These are phyloP conservation scores for Empidonax alnorum DNA, from an alignment of 2,113 vertebrate genomes.

Conservation along the genomic window DNA sequence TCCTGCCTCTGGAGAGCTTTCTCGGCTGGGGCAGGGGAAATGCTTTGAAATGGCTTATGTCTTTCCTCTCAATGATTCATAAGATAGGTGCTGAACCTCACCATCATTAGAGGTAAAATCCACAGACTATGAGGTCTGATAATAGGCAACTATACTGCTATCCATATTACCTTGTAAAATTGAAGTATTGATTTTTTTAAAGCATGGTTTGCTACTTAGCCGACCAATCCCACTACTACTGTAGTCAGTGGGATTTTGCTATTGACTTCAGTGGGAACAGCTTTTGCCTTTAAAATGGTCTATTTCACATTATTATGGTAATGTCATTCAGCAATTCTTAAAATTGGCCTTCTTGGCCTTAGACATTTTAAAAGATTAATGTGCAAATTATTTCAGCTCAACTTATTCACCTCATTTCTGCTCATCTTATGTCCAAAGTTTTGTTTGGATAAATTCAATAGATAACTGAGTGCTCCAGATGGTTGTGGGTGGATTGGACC, in stretches of 20 bases:
- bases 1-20: slow-evolving; percentile 14
- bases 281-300: slow-evolving; percentile 7
- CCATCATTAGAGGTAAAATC: slow-evolving; percentile 22
- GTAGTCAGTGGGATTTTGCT: slow-evolving; percentile 41
- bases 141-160: slow-evolving; percentile 31
- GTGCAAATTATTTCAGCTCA: slow-evolving; percentile 6
- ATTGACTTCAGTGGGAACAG: neutral
- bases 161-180: slow-evolving; percentile 47
- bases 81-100: slow-evolving; percentile 11
- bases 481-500: slow-evolving; percentile 44
- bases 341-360: neutral
- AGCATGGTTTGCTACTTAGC: slow-evolving; percentile 58
- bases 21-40: neutral
- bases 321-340: slow-evolving; percentile 8
- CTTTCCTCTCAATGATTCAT: slow-evolving; percentile 1
- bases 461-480: slow-evolving; percentile 51
- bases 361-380: slow-evolving; percentile 37
- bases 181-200: slow-evolving; percentile 63
- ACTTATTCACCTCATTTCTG: slow-evolving; percentile 44
- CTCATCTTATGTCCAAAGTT: slow-evolving; percentile 33
- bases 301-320: slow-evolving; percentile 45
- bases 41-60: neutral
- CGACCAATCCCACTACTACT: slow-evolving; percentile 13
- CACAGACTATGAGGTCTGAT: neutral
- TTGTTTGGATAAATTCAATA: slow-evolving; percentile 23